Evolutionary conservation across 2,113 vertebrate genomes (phyloP).

Genomic region (Steatornis caripensis): DNA sequence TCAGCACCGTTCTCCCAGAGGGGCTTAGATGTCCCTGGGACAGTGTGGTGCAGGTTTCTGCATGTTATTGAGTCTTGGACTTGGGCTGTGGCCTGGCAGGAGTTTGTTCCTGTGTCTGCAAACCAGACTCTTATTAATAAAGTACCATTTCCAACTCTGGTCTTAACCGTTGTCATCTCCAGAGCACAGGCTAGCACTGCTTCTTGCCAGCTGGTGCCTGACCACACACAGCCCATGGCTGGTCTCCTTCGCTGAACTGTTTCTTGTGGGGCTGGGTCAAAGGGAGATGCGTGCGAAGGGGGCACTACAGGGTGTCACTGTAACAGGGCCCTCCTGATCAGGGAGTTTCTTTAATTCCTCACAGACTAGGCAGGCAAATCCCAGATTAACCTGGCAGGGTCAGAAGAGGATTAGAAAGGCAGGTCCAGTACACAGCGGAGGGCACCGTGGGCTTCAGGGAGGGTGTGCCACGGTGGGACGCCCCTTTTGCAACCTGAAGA

Average conservation of each 20-base stretch:
- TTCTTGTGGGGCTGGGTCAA: neutral
- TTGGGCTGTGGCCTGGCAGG: neutral
- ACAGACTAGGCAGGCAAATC: constrained; percentile 45
- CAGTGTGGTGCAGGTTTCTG: neutral
- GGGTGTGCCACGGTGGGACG: fast-evolving
- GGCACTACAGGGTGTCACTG: neutral
- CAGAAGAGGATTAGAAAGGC: constrained; percentile 48
- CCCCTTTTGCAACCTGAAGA: neutral
- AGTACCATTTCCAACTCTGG: neutral
- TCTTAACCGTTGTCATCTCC: neutral
- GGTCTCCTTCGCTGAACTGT: neutral
- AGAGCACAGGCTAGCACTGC: neutral
- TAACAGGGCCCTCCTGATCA: neutral
- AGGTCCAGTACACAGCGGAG: neutral
- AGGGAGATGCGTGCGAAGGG: neutral
- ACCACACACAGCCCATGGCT: neutral
- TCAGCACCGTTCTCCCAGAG: neutral
- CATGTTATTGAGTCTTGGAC: neutral
- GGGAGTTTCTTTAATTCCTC: constrained; percentile 40
- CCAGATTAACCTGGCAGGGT: constrained; percentile 55
- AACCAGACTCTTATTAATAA: constrained; percentile 21
- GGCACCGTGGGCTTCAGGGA: fast-evolving
- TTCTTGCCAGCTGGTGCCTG: neutral
- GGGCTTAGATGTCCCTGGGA: neutral
- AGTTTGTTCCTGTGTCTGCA: neutral